Conservation (phyloP, 1,140 invertebrate genomes). For the Drosophila bifasciata region DNA sequence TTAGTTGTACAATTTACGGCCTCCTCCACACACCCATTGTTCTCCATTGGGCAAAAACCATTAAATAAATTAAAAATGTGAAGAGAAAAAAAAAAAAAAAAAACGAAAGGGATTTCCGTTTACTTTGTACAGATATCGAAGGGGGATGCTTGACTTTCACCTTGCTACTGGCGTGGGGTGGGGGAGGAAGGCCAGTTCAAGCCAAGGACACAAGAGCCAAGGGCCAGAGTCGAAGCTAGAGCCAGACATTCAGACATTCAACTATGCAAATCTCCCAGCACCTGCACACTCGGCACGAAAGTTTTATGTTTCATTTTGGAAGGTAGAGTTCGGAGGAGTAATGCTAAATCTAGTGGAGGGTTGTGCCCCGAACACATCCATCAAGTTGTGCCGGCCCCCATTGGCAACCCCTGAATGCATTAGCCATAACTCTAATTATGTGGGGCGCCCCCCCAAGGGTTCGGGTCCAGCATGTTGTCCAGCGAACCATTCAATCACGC, state of each 20-base stretch:
- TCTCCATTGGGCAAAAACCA: constrained; percentile 10
- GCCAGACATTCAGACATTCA: constrained; percentile 10
- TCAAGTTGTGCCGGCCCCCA: constrained; percentile 40
- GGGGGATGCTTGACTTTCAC: constrained; percentile 51
- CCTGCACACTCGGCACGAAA: constrained; percentile 16
- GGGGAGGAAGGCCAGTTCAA: constrained; percentile 23
- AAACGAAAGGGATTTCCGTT: constrained; percentile 14
- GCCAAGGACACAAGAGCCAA: constrained; percentile 34
- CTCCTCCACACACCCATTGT: constrained; percentile 15
- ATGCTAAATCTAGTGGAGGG: constrained; percentile 23
- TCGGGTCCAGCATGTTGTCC: constrained; percentile 19
- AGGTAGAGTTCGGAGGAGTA: constrained; percentile 24
- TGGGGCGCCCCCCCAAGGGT: constrained; percentile 27
- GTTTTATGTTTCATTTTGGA: constrained; percentile 70
- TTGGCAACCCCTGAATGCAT: constrained; percentile 57
- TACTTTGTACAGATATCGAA: constrained; percentile 26
- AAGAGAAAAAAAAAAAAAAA: background rate
- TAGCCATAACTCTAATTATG: constrained; percentile 80
- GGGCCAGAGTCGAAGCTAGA: constrained; percentile 25
- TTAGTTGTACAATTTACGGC: constrained; percentile 33
- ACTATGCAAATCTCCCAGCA: constrained; percentile 66
- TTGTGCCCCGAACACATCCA: constrained; percentile 50
- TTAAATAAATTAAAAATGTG: constrained; percentile 60
- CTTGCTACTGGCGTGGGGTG: constrained; percentile 28
- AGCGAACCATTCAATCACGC: constrained; percentile 75